Evolutionary conservation across 2,113 vertebrate genomes (phyloP), one percentile per base, ranked within the genome.

Genomic region (Lates calcarifer): DNA sequence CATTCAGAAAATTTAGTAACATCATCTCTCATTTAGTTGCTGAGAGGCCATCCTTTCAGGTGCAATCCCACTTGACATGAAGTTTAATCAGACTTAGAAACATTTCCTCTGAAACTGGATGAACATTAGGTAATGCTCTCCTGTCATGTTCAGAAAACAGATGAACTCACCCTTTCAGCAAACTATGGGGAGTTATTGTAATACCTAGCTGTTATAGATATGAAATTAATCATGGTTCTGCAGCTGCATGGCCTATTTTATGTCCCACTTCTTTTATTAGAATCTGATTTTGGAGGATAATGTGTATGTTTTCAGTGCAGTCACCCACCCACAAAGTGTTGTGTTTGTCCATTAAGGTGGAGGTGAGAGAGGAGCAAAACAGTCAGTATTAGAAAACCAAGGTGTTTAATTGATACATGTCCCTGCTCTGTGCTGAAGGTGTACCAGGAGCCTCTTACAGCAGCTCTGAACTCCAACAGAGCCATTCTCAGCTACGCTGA

Each of bases 391-490:
- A n/a, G 9, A 17, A 58, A 24, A 20, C 3, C 8, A 9, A 41
- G 2, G 2, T 33, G 4, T 60, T 58, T 17, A 18, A 22, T 24
- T 14, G 2, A 35, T 63, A 1, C 0, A 5, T 78, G 41, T 64
- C 4, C 8, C 1, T 24, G 2, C 14, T 56, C 33, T 66, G 63
- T 45, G n/a, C 26, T 66, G 45, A 39, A 94, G 93, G 92, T 95
- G 14, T 97, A 96, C n/a, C 89, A 83, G 2, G 80, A 72, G 22
- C 96, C 96, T 29, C 81, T 96, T 7, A 90, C 90, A 56, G 96
- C 96, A 3, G 95, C 97, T 0, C 65, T 98, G 35, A 88, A 95
- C 51, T 96, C 96, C 31, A 96, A 96, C 88, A 90, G 95, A 75
- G 94, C 95, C 20, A 96, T 98, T 45, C 79, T 95, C 49, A 96